phyloP scores from a whole-genome alignment of 2,797 vertebrate genomes.

The Ispidina picta region DNA sequence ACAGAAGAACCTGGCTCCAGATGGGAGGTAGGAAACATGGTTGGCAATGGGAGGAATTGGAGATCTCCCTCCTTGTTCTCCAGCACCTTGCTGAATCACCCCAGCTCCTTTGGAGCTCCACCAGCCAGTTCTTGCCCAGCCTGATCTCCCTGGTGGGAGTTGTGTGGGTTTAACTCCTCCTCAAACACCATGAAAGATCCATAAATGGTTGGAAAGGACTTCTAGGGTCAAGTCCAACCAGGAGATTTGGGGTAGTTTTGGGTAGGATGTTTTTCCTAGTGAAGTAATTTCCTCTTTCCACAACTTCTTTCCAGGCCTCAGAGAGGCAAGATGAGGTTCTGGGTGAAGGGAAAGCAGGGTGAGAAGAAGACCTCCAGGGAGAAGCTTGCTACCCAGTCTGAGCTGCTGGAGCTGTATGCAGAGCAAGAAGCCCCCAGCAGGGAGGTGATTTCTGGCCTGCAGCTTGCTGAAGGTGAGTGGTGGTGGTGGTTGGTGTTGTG shows the following conservation, averaged over 20 bases:
- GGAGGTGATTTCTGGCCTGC: conserved; percentile 75
- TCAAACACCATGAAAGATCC: background rate
- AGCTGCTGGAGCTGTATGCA: conserved; percentile 74
- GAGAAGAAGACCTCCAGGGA: conserved; percentile 89
- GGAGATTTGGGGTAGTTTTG: background rate
- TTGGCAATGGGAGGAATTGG: background rate
- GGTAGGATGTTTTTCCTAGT: background rate
- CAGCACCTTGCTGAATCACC: background rate
- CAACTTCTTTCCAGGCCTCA: conserved; percentile 67
- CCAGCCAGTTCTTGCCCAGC: background rate
- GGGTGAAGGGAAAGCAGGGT: conserved; percentile 90
- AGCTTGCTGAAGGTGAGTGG: conserved; percentile 81
- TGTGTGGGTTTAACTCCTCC: background rate
- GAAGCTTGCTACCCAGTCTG: conserved; percentile 83
- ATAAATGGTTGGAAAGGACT: no score
- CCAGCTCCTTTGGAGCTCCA: background rate
- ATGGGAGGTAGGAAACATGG: conserved; percentile 85
- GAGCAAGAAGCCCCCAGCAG: conserved; percentile 54
- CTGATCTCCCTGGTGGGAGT: background rate
- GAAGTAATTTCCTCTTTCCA: background rate
- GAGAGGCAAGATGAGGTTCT: conserved; percentile 93
- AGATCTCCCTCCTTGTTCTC: background rate
- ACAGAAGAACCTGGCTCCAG: conserved; percentile 84
- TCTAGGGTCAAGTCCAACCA: no score
- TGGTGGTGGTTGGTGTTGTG: no score